These are phyloP conservation scores for Eretmocerus hayati DNA, from an alignment of 2,888 invertebrate species.

Conservation along the genomic window DNA sequence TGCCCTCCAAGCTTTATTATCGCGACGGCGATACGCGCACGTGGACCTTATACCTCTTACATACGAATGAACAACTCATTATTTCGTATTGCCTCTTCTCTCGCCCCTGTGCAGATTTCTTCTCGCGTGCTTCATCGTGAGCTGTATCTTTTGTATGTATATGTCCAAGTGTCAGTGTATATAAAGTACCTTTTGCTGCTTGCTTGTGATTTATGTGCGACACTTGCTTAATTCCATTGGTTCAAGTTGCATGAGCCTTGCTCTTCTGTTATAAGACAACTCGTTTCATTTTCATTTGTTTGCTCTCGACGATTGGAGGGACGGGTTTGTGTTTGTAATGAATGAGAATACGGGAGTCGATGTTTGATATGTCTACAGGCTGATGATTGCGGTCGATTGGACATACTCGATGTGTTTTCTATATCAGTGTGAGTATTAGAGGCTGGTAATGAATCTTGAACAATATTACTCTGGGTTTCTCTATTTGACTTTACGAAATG, in stretches of 20 bases:
- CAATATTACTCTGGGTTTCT: too few relatives aligned
- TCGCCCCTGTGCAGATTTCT: conserved; percentile 8
- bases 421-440: too few relatives aligned
- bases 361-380: too few relatives aligned
- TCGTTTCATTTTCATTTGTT: neutral
- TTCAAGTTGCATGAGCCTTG: neutral
- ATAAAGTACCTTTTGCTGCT: too few relatives aligned
- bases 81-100: conserved; percentile 23
- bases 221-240: conserved; percentile 29
- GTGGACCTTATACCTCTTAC: neutral
- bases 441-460: too few relatives aligned
- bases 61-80: conserved; percentile 22
- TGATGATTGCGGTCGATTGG: too few relatives aligned
- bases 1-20: conserved; percentile 20
- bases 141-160: too few relatives aligned
- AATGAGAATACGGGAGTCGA: conserved; percentile 12
- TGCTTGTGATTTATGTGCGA: conserved; percentile 18
- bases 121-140: conserved; percentile 7
- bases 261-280: neutral
- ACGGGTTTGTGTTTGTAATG: conserved; percentile 12
- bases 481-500: too few relatives aligned
- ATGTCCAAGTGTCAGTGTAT: too few relatives aligned
- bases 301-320: neutral
- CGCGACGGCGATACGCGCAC: conserved; percentile 19
- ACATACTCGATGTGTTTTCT: too few relatives aligned